phyloP scores from a whole-genome alignment of 2,797 vertebrate species.

The Alectoris magna region DNA sequence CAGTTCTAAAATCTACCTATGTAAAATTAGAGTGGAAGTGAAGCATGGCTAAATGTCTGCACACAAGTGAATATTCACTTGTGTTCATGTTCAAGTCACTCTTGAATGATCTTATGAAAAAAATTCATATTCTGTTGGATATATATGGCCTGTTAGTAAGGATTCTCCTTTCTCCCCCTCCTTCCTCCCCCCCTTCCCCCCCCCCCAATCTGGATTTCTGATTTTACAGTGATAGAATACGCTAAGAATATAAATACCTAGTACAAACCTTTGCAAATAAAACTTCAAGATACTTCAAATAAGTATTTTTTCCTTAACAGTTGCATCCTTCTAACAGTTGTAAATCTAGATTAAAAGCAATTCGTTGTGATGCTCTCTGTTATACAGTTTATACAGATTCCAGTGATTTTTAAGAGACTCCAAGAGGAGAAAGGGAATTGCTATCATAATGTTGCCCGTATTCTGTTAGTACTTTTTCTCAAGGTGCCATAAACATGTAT shows the following conservation, averaged over 20 bases:
- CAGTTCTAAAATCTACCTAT: background rate
- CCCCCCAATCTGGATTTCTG: background rate
- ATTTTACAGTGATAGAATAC: background rate
- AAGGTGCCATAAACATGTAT: background rate
- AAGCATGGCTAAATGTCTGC: background rate
- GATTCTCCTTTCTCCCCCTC: too few species aligned
- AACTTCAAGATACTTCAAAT: background rate
- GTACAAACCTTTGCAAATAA: background rate
- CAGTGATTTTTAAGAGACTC: conserved; percentile 12
- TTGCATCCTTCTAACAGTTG: background rate
- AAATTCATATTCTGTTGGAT: background rate
- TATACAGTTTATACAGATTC: background rate
- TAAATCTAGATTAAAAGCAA: background rate
- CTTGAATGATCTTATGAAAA: too few species aligned
- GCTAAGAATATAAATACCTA: background rate
- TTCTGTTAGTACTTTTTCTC: background rate
- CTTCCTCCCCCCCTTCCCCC: too few species aligned
- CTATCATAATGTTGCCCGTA: background rate
- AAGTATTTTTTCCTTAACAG: background rate
- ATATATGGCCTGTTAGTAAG: background rate
- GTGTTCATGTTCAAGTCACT: too few species aligned
- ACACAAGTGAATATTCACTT: background rate
- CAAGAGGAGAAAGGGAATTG: background rate
- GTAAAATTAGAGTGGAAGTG: background rate
- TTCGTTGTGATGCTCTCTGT: background rate